Evolutionary conservation across 2,888 invertebrate genomes (phyloP).

Genomic region (Prostheceraeus crozeri): DNA sequence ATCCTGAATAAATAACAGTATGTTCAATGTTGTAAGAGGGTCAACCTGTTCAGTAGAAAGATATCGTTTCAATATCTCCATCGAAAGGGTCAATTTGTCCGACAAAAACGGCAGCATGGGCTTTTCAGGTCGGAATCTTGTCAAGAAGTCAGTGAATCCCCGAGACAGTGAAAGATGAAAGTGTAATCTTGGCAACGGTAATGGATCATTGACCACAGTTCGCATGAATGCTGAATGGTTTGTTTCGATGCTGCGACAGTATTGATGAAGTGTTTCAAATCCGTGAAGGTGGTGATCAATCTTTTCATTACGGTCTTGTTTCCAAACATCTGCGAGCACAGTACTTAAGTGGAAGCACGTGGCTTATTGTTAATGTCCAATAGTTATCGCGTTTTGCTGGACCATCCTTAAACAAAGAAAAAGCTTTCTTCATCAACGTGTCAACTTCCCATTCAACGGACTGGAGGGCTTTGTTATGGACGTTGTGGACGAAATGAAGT

Average conservation of each 20-base stretch:
- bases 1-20: no score
- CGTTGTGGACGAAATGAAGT: slow-evolving; percentile 42
- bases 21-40: no score
- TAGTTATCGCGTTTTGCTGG: slow-evolving; percentile 45
- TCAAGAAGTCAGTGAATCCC: no score
- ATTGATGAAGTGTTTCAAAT: slow-evolving; percentile 12
- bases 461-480: slow-evolving; percentile 40
- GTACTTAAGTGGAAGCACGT: slow-evolving; percentile 43
- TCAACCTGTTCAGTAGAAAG: no score
- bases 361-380: slow-evolving; percentile 36
- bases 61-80: no score
- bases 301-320: slow-evolving; percentile 33
- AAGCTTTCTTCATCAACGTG: slow-evolving; percentile 43
- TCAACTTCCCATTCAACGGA: slow-evolving; percentile 41
- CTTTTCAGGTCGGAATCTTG: no score
- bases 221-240: neutral
- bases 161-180: slow-evolving; percentile 8
- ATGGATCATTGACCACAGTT: slow-evolving; percentile 9
- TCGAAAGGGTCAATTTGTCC: no score
- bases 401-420: slow-evolving; percentile 46
- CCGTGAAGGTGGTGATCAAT: neutral
- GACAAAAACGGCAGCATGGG: no score
- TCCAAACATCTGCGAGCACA: slow-evolving; percentile 43
- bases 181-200: neutral
- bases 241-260: neutral